phyloP scores from a whole-genome alignment of 2,797 vertebrate genomes.

The Myripristis jacobus region DNA sequence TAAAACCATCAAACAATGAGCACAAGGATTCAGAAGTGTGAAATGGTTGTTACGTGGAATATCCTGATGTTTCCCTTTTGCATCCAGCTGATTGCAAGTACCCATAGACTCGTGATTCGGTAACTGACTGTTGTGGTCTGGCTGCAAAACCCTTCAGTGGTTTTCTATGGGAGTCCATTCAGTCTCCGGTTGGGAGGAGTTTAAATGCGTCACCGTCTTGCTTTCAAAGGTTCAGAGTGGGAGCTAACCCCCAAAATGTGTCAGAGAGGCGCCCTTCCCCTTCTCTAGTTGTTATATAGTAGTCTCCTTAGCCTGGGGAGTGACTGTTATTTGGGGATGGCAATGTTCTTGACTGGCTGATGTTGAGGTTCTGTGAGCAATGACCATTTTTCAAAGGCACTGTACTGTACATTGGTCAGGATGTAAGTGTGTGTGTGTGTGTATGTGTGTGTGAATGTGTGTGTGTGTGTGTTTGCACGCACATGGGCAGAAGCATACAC shows the following conservation, averaged over 20 bases:
- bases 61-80: constrained; percentile 57
- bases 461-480: constrained; percentile 59
- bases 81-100: constrained; percentile 39
- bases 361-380: constrained; percentile 73
- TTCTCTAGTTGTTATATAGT: constrained; percentile 8
- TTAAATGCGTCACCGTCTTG: constrained; percentile 44
- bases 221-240: constrained; percentile 13
- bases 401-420: constrained; percentile 79
- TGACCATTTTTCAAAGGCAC: constrained; percentile 83
- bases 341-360: constrained; percentile 66
- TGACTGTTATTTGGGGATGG: constrained; percentile 32
- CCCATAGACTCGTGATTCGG: constrained; percentile 34
- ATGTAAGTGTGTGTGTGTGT: constrained; percentile 56
- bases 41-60: constrained; percentile 51
- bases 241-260: constrained; percentile 18
- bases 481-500: constrained; percentile 76
- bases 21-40: constrained; percentile 30
- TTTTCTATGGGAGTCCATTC: constrained; percentile 40
- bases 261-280: constrained; percentile 26
- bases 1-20: constrained; percentile 70
- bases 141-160: constrained; percentile 34
- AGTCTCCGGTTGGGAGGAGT: constrained; percentile 40
- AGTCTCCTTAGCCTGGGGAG: constrained; percentile 40
- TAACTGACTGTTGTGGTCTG: constrained; percentile 35
- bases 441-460: constrained; percentile 44